These are phyloP conservation scores for Drosophila stalkeri DNA, from an alignment of 2,888 invertebrate genomes.

Conservation along the genomic window DNA sequence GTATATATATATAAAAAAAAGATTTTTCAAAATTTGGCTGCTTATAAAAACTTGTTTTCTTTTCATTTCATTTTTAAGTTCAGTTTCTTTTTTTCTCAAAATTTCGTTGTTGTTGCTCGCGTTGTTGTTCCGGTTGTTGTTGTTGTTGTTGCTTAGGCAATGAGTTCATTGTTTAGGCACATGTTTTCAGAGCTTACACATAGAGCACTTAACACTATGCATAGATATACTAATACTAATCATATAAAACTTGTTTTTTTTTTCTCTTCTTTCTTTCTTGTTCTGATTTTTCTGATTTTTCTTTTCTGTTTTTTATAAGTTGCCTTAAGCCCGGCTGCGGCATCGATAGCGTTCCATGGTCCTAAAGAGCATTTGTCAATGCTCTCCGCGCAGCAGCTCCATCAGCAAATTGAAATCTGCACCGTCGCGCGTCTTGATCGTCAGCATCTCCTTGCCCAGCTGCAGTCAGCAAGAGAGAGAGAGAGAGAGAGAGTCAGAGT, in stretches of 20 bases:
- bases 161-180: constrained; percentile 74
- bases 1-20: constrained; percentile 12
- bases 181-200: constrained; percentile 79
- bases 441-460: constrained; percentile 97
- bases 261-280: background rate
- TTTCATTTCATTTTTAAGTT: constrained; percentile 24
- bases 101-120: constrained; percentile 34
- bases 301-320: constrained; percentile 6
- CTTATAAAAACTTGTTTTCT: background rate
- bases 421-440: constrained; percentile 94
- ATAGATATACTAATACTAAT: constrained; percentile 75
- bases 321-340: constrained; percentile 32
- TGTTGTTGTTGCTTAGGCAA: constrained; percentile 46
- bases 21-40: constrained; percentile 59
- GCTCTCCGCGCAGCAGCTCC: constrained; percentile 97
- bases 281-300: background rate
- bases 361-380: constrained; percentile 86
- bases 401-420: constrained; percentile 97
- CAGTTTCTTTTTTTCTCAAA: constrained; percentile 52
- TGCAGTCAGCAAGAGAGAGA: constrained; percentile 82
- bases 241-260: constrained; percentile 59
- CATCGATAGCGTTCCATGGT: constrained; percentile 32
- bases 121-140: constrained; percentile 1
- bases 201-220: constrained; percentile 64
- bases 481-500: background rate